Evolutionary conservation across 2,888 invertebrate species (phyloP).

Genomic region (Panorpa germanica): DNA sequence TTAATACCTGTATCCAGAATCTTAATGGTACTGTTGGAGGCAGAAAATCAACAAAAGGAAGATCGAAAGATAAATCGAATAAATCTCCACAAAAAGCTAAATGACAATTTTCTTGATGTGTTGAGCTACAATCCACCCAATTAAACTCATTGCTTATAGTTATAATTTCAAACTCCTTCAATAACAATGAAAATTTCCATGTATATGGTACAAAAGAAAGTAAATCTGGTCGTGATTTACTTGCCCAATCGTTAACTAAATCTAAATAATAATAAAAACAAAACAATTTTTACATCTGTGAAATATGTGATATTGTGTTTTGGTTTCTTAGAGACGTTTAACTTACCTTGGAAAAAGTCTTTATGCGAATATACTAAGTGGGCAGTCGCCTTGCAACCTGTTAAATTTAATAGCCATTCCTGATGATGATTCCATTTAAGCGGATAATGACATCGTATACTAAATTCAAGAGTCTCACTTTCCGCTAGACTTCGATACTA

Average conservation of each 20-base stretch:
- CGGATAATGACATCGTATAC: conserved; percentile 76
- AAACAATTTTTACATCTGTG: too few relatives aligned
- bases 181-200: conserved; percentile 75
- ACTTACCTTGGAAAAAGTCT: conserved; percentile 73
- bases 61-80: conserved; percentile 79
- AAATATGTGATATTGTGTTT: too few relatives aligned
- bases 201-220: conserved; percentile 93
- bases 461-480: conserved; percentile 89
- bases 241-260: conserved; percentile 91
- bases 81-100: conserved; percentile 87
- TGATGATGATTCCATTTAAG: conserved; percentile 93
- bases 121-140: conserved; percentile 96
- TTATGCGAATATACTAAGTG: conserved; percentile 89
- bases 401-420: conserved; percentile 79
- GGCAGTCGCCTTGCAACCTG: conserved; percentile 86
- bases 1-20: conserved; percentile 91
- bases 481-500: conserved; percentile 82
- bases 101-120: conserved; percentile 87
- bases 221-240: conserved; percentile 83
- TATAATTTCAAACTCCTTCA: conserved; percentile 90
- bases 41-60: conserved; percentile 88
- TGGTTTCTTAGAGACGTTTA: too few relatives aligned
- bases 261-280: conserved; percentile 29
- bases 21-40: conserved; percentile 76
- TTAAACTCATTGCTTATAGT: conserved; percentile 91